Percentiles rank a stretch among this genome's conserved stretches.
Conservation (phyloP, 2,888 invertebrate species). For the Pandemis heparana region DNA sequence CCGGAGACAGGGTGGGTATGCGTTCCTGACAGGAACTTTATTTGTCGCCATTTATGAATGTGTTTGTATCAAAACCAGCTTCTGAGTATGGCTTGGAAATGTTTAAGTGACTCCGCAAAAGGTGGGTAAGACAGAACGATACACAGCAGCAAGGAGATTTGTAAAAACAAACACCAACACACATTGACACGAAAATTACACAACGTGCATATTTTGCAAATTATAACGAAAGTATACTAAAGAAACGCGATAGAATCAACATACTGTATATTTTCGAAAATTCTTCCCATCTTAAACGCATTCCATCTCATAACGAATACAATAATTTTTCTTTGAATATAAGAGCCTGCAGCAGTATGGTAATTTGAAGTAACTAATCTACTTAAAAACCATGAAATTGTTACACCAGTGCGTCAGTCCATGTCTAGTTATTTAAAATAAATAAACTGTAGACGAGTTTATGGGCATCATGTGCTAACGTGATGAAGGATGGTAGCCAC, state of each 20-base stretch:
- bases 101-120: neutral
- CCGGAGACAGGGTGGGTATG: neutral
- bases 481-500: constrained; percentile 33
- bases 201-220: too few species aligned
- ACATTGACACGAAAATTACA: too few species aligned
- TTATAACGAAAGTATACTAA: neutral
- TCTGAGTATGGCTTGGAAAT: neutral
- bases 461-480: constrained; percentile 29
- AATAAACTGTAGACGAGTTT: constrained; percentile 33
- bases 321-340: neutral
- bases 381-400: neutral
- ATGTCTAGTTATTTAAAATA: constrained; percentile 23
- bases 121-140: too few species aligned
- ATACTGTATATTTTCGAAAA: neutral
- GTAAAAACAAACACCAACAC: too few species aligned
- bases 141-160: too few species aligned
- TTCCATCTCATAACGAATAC: neutral
- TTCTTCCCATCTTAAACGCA: neutral
- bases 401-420: constrained; percentile 12
- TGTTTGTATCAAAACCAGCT: neutral
- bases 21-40: constrained; percentile 24
- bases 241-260: neutral
- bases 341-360: neutral
- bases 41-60: constrained; percentile 30
- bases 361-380: neutral